A percentile compares a stretch with the other conserved stretches of the same genome.
Evolutionary conservation across 2,113 vertebrate genomes (phyloP).

Genomic region (Sylvicapra grimmia): DNA sequence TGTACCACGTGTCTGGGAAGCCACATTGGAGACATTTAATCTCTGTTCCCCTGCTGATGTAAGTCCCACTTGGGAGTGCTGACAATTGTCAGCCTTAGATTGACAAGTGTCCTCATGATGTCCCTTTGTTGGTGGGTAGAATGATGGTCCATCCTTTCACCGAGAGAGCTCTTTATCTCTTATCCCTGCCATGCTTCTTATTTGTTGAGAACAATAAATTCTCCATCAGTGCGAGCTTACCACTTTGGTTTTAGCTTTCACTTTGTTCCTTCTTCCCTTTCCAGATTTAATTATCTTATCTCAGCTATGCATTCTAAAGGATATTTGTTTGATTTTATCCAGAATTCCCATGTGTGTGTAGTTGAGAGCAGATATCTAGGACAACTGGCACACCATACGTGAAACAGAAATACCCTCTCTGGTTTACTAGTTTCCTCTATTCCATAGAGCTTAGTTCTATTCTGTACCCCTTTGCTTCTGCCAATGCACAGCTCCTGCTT

Average conservation of each 20-base stretch:
- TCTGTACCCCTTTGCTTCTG: background rate
- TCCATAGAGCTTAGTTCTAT: background rate
- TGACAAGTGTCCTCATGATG: background rate
- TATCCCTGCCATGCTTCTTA: background rate
- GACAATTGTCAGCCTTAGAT: background rate
- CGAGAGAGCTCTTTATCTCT: background rate
- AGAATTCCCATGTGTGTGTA: background rate
- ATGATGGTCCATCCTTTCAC: background rate
- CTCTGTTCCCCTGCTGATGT: background rate
- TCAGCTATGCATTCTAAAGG: background rate
- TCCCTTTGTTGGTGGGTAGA: background rate
- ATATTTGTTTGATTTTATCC: background rate
- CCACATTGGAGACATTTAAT: background rate
- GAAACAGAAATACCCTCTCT: background rate
- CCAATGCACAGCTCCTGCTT: background rate
- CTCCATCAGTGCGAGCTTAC: background rate
- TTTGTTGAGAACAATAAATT: background rate
- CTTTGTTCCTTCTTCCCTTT: background rate
- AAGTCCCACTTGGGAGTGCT: background rate
- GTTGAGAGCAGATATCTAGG: background rate
- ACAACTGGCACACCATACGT: background rate
- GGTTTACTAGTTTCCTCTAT: background rate
- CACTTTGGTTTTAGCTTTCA: background rate
- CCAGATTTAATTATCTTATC: background rate
- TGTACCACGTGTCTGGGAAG: background rate